Evolutionary conservation across 2,888 invertebrate species (phyloP), one percentile per base, ranked within the genome.

Genomic region (Scaptodrosophila latifasciaeformis): DNA sequence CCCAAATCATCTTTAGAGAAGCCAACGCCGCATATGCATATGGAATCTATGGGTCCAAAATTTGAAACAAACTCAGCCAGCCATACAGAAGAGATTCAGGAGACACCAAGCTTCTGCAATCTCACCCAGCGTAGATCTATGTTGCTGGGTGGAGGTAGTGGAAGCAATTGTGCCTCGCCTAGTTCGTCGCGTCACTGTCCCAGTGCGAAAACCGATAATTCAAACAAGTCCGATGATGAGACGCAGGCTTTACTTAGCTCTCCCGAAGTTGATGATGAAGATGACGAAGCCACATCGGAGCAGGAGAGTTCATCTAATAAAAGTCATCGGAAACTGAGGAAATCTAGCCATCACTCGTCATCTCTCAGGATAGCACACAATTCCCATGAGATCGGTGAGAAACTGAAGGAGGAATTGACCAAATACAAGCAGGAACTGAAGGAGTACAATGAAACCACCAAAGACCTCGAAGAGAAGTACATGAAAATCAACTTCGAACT

Each of bases 401-500:
- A 76, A 9, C 58, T 83, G 2, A 82, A 80, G 46, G 64, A 72
- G 2, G 83, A 83, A 37, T 56, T 83, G 0, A 56, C 55, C 47
- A 83, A 79, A 50, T 83, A 82, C 55, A 79, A 77, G 47, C 75
- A 77, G 54, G 83, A 83, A 52, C 62, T 83, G 1, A 69, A 70
- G 37, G 79, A 83, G 13, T 83, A 82, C 54, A 81, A 81, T 17
- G 79, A 81, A 21, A 79, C 76, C 7, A 82, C 83, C 12, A 78
- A 81, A 49, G 71, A 72, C 40, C 66, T 83, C 29, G 82, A 84
- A 44, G 72, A 81, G 49, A 82, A 84, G 43, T 84, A 83, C 39
- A 65, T 82, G 60, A 81, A 76, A 49, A 80, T 85, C 42, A 85
- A 84, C 50, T 55, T 57, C 6, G 83, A 85, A 56, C 66, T 84